Percentiles rank a stretch among this genome's conserved stretches.
phyloP scores from a whole-genome alignment of 1,140 invertebrate genomes.

The Himalopsyche phryganea region DNA sequence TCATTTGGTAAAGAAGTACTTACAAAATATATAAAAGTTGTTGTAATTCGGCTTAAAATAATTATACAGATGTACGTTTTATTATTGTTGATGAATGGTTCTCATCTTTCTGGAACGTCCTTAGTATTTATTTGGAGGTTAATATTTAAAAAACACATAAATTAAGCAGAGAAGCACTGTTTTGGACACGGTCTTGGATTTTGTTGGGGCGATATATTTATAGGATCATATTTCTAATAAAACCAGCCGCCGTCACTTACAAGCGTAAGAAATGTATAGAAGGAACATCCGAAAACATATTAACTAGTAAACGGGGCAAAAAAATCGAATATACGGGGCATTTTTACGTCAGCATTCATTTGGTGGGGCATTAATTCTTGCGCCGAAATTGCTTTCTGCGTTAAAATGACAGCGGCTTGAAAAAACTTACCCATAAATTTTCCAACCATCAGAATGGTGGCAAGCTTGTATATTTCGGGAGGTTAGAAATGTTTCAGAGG shows the following conservation, averaged over 20 bases:
- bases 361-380: slow-evolving; percentile 32
- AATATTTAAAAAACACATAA: slow-evolving; percentile 20
- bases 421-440: slow-evolving; percentile 30
- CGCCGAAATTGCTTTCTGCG: slow-evolving; percentile 29
- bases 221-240: slow-evolving; percentile 29
- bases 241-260: slow-evolving; percentile 13
- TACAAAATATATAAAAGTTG: no score
- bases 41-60: no score
- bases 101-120: no score
- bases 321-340: slow-evolving; percentile 29
- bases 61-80: no score
- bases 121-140: not conserved
- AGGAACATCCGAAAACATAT: slow-evolving; percentile 33
- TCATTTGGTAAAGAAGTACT: no score
- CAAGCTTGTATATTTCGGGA: slow-evolving; percentile 19
- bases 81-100: no score
- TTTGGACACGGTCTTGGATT: slow-evolving; percentile 3
- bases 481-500: not conserved
- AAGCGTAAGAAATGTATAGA: slow-evolving; percentile 7
- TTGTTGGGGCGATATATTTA: slow-evolving; percentile 22
- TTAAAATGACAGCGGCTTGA: slow-evolving; percentile 28
- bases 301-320: slow-evolving; percentile 30
- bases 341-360: slow-evolving; percentile 36
- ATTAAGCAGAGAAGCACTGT: not conserved
- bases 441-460: slow-evolving; percentile 21